Conservation (phyloP, 2,888 invertebrate genomes). For the Dioctria linearis region DNA sequence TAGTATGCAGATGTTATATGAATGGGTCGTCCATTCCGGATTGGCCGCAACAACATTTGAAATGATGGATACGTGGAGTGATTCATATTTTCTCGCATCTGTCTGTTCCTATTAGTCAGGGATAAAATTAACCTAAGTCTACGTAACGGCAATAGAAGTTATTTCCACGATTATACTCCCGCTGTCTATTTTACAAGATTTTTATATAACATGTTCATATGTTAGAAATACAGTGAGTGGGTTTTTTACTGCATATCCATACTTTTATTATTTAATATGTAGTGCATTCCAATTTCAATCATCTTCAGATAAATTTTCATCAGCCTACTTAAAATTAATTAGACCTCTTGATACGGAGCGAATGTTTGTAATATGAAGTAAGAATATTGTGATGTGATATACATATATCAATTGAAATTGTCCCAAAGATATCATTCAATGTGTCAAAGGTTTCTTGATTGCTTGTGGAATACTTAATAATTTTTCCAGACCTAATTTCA, state of each 20-base stretch:
- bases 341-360: background rate
- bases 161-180: too few relatives aligned
- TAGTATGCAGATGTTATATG: too few relatives aligned
- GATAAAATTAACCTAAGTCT: too few relatives aligned
- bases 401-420: background rate
- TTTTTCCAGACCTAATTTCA: background rate
- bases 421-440: background rate
- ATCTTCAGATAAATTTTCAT: slow-evolving; percentile 10
- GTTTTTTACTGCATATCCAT: background rate
- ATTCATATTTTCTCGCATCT: too few relatives aligned
- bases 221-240: too few relatives aligned
- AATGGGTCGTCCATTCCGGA: too few relatives aligned
- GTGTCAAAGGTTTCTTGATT: background rate
- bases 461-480: background rate
- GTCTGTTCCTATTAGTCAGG: too few relatives aligned
- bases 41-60: too few relatives aligned
- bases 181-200: too few relatives aligned
- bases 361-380: background rate
- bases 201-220: too few relatives aligned
- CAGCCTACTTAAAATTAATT: background rate
- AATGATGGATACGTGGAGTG: too few relatives aligned
- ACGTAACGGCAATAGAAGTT: too few relatives aligned
- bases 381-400: background rate
- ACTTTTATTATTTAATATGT: background rate
- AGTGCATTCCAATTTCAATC: background rate